phyloP scores from a whole-genome alignment of 2,888 invertebrate species.

The Ochlodes sylvanus region DNA sequence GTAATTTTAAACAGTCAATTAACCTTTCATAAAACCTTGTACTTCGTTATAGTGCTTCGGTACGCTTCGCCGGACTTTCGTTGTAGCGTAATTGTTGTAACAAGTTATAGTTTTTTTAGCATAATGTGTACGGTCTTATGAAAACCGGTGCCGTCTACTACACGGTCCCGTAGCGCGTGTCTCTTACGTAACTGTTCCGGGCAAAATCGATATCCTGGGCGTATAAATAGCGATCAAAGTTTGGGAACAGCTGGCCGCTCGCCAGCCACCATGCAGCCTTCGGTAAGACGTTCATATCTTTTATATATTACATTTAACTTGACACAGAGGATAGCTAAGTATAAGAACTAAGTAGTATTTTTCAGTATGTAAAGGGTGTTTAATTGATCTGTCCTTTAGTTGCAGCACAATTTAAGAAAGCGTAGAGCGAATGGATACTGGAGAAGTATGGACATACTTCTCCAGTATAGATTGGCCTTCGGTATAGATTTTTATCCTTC shows the following conservation, averaged over 20 bases:
- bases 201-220: conserved; percentile 79
- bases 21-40: conserved; percentile 46
- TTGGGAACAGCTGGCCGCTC: conserved; percentile 78
- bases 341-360: too few relatives aligned
- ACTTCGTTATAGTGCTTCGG: conserved; percentile 9
- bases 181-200: conserved; percentile 80
- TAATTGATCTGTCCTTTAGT: too few relatives aligned
- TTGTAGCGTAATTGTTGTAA: background rate
- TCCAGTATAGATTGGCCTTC: too few relatives aligned
- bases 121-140: conserved; percentile 60
- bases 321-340: too few relatives aligned
- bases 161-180: conserved; percentile 63
- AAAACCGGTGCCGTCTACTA: conserved; percentile 60
- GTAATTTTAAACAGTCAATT: conserved; percentile 56
- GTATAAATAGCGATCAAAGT: conserved; percentile 78
- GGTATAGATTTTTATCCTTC: too few relatives aligned
- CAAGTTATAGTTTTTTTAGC: conserved; percentile 29
- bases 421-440: too few relatives aligned
- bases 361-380: too few relatives aligned
- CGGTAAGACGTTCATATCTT: conserved; percentile 59
- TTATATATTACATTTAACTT: too few relatives aligned
- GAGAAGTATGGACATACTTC: too few relatives aligned
- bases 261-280: conserved; percentile 77
- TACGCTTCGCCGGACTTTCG: background rate
- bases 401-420: too few relatives aligned